phyloP scores from a whole-genome alignment of 1,140 invertebrate species.

The Drosophila setifemur region DNA sequence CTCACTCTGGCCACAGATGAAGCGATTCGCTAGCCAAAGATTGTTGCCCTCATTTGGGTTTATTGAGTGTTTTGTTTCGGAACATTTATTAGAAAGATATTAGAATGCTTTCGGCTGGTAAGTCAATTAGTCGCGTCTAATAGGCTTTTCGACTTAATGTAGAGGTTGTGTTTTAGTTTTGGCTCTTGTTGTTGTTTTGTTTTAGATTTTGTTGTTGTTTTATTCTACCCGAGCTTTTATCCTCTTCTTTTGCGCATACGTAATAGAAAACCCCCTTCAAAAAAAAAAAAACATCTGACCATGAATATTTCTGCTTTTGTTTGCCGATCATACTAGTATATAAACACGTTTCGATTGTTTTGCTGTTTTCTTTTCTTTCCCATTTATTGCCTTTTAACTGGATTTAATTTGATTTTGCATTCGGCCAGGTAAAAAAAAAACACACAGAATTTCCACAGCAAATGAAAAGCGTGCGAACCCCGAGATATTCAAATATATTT shows the following conservation, averaged over 20 bases:
- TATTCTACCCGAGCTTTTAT: slow-evolving; percentile 7
- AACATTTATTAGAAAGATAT: slow-evolving; percentile 2
- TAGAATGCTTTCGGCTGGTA: slow-evolving; percentile 12
- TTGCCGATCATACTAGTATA: slow-evolving; percentile 29
- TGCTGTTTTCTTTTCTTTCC: slow-evolving; percentile 23
- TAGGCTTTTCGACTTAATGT: slow-evolving; percentile 23
- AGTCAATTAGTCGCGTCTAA: slow-evolving; percentile 41
- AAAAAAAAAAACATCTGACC: no score
- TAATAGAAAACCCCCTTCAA: slow-evolving; percentile 24
- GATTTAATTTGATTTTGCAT: slow-evolving; percentile 35
- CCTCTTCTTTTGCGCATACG: slow-evolving; percentile 27
- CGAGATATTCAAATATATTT: not conserved
- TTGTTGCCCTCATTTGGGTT: not conserved
- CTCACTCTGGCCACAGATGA: no score
- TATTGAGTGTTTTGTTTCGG: not conserved
- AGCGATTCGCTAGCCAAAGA: no score
- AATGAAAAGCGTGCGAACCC: slow-evolving; percentile 37
- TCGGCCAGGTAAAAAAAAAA: slow-evolving; percentile 22
- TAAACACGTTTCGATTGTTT: slow-evolving; percentile 46
- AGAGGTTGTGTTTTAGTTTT: not conserved
- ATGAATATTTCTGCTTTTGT: slow-evolving; percentile 45
- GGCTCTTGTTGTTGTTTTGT: no score
- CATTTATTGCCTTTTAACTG: slow-evolving; percentile 31
- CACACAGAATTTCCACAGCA: slow-evolving; percentile 13
- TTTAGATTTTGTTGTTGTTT: no score